A percentile compares a stretch with the other conserved stretches of the same genome.
Evolutionary conservation across 2,797 vertebrate genomes (phyloP).

Genomic region (Euphonia xanthogaster): DNA sequence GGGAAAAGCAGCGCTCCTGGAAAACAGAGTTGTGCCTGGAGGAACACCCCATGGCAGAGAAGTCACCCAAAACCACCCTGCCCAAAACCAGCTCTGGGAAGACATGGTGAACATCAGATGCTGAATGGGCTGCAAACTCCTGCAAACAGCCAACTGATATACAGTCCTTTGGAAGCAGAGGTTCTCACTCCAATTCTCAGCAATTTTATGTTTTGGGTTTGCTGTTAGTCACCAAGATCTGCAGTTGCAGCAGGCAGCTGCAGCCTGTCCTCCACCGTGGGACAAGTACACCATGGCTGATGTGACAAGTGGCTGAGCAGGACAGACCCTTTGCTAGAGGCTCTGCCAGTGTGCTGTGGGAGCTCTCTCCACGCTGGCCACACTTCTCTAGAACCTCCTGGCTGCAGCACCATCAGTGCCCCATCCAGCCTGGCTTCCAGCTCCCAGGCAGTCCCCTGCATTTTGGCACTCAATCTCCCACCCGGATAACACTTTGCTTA

Average conservation of each 20-base stretch:
- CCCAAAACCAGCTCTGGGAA: not conserved
- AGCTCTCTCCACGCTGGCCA: not conserved
- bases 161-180: not conserved
- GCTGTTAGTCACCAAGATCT: not conserved
- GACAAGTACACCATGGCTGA: accelerated
- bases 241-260: not conserved
- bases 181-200: not conserved
- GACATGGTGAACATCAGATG: not conserved
- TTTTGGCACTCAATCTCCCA: not conserved
- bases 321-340: not conserved
- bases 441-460: accelerated
- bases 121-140: not conserved
- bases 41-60: not conserved
- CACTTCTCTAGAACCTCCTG: accelerated
- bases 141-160: not conserved
- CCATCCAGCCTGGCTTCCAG: not conserved
- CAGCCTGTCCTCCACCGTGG: not conserved
- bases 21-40: not conserved
- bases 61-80: not conserved
- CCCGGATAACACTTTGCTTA: not conserved
- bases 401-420: not conserved
- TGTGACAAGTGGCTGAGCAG: not conserved
- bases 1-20: not conserved
- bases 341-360: not conserved
- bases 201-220: not conserved